A percentile compares a stretch with the other conserved stretches of the same genome.
These are phyloP conservation scores for Astur gentilis DNA, from an alignment of 2,113 vertebrate species.

Conservation along the genomic window DNA sequence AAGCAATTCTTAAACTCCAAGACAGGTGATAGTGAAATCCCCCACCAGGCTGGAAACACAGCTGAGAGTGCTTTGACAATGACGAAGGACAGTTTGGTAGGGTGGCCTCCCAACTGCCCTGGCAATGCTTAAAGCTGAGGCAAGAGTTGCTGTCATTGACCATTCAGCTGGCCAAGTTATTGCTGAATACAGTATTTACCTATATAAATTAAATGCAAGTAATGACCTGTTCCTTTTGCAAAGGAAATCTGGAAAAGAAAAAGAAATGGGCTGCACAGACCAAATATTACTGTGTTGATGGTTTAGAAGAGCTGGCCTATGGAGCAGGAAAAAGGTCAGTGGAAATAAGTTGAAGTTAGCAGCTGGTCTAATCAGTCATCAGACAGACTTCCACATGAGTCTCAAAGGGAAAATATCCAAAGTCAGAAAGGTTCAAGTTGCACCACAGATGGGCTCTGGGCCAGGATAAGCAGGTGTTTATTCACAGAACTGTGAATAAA, in stretches of 20 bases:
- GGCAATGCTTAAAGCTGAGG: background rate
- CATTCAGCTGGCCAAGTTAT: background rate
- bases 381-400: background rate
- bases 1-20: background rate
- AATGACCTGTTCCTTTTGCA: background rate
- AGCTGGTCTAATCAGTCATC: background rate
- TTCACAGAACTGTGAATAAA: background rate
- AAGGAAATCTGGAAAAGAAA: background rate
- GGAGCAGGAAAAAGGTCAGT: background rate
- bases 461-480: background rate
- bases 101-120: background rate
- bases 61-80: background rate
- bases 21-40: background rate
- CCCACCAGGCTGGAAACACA: background rate
- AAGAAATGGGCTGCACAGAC: background rate
- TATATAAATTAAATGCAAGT: background rate
- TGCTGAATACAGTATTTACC: background rate
- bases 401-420: background rate
- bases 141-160: background rate
- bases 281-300: background rate
- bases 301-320: background rate
- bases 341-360: background rate
- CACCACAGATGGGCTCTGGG: background rate
- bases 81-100: background rate
- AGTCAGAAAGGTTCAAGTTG: background rate